Evolutionary conservation across 2,113 vertebrate species (phyloP), one percentile per base, ranked within the genome.

Genomic region (Anolis sagrei): DNA sequence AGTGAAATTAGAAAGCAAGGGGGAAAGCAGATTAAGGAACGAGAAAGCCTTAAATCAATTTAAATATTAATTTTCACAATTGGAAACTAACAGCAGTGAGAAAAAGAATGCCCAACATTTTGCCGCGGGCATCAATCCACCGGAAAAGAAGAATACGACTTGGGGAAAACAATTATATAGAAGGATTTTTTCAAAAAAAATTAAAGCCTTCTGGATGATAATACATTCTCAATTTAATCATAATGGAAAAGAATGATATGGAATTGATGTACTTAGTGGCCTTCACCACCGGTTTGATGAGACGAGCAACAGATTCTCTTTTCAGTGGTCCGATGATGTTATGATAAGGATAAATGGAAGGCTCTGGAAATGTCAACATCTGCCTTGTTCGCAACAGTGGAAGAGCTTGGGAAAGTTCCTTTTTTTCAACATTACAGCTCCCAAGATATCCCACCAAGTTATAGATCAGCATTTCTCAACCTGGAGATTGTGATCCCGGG

Each of bases 1-100:
- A 54, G 69, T 5, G 70, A 84, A 88, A 86, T 86, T 74, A 75
- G 61, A 49, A 74, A 48, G 39, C 44, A 48, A n/a, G 54, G 27
- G 54, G 39, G 32, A 74, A 79, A 84, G 84, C n/a, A 66, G 76
- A 84, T 84, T 75, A 88, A 83, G 48, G 58, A 39, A 73, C 13
- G 69, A 68, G 48, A 78, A 68, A 75, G 68, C 19, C 27, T 64
- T 80, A 79, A 79, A 88, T 88, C 81, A 88, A 75, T 88, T 80
- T 88, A 84, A 84, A 84, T 79, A 88, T 84, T 83, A 75, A 84
- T 88, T 88, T 84, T 75, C 76, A 75, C 76, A 66, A 84, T n/a
- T 79, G 54, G 32, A 72, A 87, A 79, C 39, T 69, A 66, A 49
- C 61, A 36, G 32, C 32, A n/a, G 32, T 0, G 23, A 76, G 27